Conservation (phyloP, 2,888 invertebrate genomes). For the Strigamia transsilvanica region DNA sequence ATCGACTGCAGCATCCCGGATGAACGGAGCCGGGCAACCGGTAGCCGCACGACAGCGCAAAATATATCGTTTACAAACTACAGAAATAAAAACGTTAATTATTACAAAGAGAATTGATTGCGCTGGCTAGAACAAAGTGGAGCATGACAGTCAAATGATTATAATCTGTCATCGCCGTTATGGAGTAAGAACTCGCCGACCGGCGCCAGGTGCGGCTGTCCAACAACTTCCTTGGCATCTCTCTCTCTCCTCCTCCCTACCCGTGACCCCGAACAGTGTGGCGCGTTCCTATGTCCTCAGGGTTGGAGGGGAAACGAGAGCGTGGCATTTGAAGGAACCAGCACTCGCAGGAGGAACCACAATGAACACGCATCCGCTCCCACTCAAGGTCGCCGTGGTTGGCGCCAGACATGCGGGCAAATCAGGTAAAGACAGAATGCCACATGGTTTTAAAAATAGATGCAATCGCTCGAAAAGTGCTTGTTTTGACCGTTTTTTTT, state of each 20-base stretch:
- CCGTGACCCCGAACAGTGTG: conserved; percentile 17
- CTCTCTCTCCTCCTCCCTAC: neutral
- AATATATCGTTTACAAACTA: no score
- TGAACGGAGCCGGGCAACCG: no score
- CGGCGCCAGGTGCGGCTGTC: conserved; percentile 17
- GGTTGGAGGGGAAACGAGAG: conserved; percentile 40
- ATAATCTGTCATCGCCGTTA: neutral
- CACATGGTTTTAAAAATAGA: conserved; percentile 3
- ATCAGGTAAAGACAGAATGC: conserved; percentile 41
- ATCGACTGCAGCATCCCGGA: no score
- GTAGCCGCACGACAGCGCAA: no score
- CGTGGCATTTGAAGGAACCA: conserved; percentile 34
- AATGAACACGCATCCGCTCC: conserved; percentile 18
- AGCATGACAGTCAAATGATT: neutral
- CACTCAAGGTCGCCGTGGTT: conserved; percentile 50
- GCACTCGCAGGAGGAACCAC: conserved; percentile 23
- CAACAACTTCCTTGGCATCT: conserved; percentile 2
- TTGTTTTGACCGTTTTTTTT: neutral
- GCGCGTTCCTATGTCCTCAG: neutral
- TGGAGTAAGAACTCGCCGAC: neutral
- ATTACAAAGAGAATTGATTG: neutral
- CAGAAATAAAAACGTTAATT: neutral
- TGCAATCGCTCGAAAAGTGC: neutral
- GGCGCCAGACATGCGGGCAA: conserved; percentile 50
- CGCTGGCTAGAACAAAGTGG: neutral